Conservation (phyloP, 2,888 invertebrate species). For the Archaeoteleia sp. region DNA sequence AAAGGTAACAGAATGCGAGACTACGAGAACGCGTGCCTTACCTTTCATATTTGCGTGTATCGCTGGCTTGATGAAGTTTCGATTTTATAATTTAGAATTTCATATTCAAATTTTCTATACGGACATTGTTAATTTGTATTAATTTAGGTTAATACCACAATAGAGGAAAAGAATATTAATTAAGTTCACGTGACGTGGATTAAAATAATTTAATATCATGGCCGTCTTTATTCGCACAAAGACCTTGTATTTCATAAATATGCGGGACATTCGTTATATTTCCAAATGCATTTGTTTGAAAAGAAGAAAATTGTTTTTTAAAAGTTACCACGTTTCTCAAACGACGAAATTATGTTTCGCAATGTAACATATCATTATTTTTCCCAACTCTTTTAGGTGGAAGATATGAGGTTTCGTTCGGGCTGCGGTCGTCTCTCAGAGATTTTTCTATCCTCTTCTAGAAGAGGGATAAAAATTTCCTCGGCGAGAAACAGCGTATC, state of each 20-base stretch:
- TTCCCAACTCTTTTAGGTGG: constrained; percentile 37
- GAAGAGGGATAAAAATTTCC: constrained; percentile 58
- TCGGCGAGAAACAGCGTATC: constrained; percentile 65
- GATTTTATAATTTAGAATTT: constrained; percentile 40
- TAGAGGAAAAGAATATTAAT: constrained; percentile 10
- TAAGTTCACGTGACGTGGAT: constrained; percentile 31
- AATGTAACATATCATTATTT: constrained; percentile 43
- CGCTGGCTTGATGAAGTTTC: constrained; percentile 41
- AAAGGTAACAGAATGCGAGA: constrained; percentile 17
- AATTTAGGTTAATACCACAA: constrained; percentile 44
- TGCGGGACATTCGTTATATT: constrained; percentile 28
- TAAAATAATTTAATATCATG: constrained; percentile 22
- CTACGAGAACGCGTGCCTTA: constrained; percentile 26
- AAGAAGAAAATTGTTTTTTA: constrained; percentile 45
- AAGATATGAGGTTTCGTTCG: constrained; percentile 46
- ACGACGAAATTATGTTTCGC: constrained; percentile 62
- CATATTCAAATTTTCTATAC: constrained; percentile 40
- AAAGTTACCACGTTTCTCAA: constrained; percentile 37
- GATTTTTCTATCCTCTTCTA: constrained; percentile 45
- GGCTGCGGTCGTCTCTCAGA: constrained; percentile 49
- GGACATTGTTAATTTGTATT: constrained; percentile 21
- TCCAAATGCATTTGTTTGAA: constrained; percentile 38
- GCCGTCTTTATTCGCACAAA: constrained; percentile 26
- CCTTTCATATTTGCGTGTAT: constrained; percentile 17
- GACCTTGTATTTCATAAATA: constrained; percentile 26